phyloP scores from a whole-genome alignment of 2,113 vertebrate genomes.

The Lagopus leucura region DNA sequence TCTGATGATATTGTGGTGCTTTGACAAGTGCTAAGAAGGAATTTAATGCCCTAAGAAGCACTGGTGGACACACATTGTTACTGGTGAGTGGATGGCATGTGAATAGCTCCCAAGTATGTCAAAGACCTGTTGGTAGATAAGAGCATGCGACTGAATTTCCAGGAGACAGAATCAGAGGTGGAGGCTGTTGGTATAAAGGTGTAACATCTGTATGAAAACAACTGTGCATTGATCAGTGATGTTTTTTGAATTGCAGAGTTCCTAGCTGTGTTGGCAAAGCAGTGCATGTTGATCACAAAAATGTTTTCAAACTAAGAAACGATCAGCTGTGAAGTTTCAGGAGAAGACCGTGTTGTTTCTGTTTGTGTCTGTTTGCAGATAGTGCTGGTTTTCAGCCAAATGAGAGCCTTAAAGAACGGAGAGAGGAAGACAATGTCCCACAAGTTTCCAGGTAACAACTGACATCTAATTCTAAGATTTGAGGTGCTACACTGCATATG shows the following conservation, averaged over 20 bases:
- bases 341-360: not conserved
- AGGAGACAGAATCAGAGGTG: not conserved
- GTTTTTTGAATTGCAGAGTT: not conserved
- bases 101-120: not conserved
- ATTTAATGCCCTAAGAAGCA: slow-evolving; percentile 39
- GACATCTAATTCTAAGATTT: not conserved
- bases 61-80: slow-evolving; percentile 33
- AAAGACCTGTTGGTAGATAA: not conserved
- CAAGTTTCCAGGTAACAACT: not conserved
- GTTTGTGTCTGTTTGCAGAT: not conserved
- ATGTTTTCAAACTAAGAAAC: not conserved
- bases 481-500: not conserved
- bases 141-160: not conserved
- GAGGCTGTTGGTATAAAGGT: not conserved
- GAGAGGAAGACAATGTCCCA: not conserved
- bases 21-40: slow-evolving; percentile 55
- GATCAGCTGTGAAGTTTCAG: not conserved
- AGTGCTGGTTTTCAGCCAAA: not conserved
- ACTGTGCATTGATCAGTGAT: not conserved
- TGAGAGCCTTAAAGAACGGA: not conserved
- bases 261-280: not conserved
- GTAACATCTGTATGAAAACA: not conserved
- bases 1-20: slow-evolving; percentile 45
- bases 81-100: not conserved
- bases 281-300: not conserved